Base-by-base conservation (phyloP, 2,797 vertebrate species). In the Euthynnus affinis region DNA sequence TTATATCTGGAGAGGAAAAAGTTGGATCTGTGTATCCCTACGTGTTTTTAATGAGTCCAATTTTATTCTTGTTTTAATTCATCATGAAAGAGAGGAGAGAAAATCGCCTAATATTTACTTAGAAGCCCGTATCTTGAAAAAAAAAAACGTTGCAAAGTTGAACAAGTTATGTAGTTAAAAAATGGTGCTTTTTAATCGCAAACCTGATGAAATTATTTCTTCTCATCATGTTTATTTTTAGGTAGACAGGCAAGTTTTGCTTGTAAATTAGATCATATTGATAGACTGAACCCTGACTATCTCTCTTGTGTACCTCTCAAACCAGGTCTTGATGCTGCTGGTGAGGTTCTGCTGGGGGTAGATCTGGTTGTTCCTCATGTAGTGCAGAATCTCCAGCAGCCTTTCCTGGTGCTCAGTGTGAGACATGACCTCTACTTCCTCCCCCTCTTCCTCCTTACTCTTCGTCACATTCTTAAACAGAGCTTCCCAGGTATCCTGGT, bases 311-410 rank as follows among this genome's bases (percentile, higher is more conserved):
- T 96, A 98, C 98, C 97, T 97, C 92, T 99, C 96, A 94, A 99
- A 99, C 97, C 97, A 99, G 0, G 90, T 86, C 82, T 96, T 97
- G 92, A 99, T 97, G 89, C 88, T 95, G 77, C 57, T 44, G 82
- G 94, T 92, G 70, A 99, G 87, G 13, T 76, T 81, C 80, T 93
- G 89, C 27, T 94, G 92, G 29, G 98, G 98, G 89, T 98, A 98
- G 44, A 97, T 88, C 72, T 97, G 96, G 91, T 98, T 96, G 60
- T 97, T 92, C 93, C 97, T 95, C 95, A 99, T 95, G 91, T 96
- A 92, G 0, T 87, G 88, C 59, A 99, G 95, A 65, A 99, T 80
- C 44, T 80, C 87, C 86, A 95, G 75, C 29, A 98, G 92, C 62
- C 93, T 92, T 51, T 95, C 90, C 78, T 95, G 91, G 71, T 96